Conservation (phyloP, 2,113 vertebrate species). For the Takifugu bimaculatus region DNA sequence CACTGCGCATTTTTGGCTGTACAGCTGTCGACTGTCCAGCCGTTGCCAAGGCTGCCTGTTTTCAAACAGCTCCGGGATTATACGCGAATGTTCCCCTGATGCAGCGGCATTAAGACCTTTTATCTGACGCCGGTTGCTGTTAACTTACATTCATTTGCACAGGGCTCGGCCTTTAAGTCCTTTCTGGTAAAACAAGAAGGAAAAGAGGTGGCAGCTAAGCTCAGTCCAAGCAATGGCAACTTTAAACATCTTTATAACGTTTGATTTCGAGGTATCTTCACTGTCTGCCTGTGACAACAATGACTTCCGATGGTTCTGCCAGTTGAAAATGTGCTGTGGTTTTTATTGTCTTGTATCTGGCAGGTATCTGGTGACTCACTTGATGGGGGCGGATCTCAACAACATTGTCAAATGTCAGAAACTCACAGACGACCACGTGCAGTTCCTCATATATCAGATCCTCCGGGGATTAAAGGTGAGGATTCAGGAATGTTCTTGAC, state of each 20-base stretch:
- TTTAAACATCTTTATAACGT: too few relatives aligned
- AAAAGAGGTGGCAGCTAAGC: slow-evolving; percentile 23
- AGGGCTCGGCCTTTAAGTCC: slow-evolving; percentile 28
- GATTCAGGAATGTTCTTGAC: too few relatives aligned
- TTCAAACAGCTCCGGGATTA: slow-evolving; percentile 38
- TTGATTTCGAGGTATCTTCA: too few relatives aligned
- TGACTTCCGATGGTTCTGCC: neutral
- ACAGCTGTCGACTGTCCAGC: neutral
- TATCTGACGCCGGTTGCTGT: slow-evolving; percentile 31
- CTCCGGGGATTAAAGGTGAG: slow-evolving; percentile 94
- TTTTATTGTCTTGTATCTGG: slow-evolving; percentile 17
- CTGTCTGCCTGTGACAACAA: neutral
- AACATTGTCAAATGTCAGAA: slow-evolving; percentile 99
- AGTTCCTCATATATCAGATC: slow-evolving; percentile 99
- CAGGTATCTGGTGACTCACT: slow-evolving; percentile 96
- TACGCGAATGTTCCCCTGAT: slow-evolving; percentile 40
- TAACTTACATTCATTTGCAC: slow-evolving; percentile 47
- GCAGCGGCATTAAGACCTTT: slow-evolving; percentile 36
- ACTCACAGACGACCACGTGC: slow-evolving; percentile 96
- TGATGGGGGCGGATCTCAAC: slow-evolving; percentile 98
- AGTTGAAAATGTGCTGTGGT: neutral
- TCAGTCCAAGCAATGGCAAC: slow-evolving; percentile 1
- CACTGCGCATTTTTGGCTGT: slow-evolving; percentile 17
- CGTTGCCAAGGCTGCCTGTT: slow-evolving; percentile 23
- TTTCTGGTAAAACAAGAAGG: slow-evolving; percentile 19